Evolutionary conservation across 2,888 invertebrate genomes (phyloP).

Genomic region (Hypena proboscidalis): DNA sequence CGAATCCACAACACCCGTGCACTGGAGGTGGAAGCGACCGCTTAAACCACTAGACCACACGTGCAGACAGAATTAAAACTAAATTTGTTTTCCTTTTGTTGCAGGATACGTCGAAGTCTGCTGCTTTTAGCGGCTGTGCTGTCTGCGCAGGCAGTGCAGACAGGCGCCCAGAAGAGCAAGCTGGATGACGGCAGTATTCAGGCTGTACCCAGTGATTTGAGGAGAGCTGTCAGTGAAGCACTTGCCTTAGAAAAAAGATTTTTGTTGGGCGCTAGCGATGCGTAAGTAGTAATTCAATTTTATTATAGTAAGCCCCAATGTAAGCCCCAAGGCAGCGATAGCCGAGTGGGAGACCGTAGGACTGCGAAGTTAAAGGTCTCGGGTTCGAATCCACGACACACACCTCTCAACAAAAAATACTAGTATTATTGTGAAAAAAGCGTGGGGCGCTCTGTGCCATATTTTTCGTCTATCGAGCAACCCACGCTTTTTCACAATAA

Average conservation of each 20-base stretch:
- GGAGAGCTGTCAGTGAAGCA: slow-evolving; percentile 76
- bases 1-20: no score
- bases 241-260: slow-evolving; percentile 74
- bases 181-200: slow-evolving; percentile 65
- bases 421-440: no score
- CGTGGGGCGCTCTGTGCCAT: no score
- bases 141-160: slow-evolving; percentile 51
- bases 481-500: no score
- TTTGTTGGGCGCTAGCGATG: slow-evolving; percentile 67
- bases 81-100: slow-evolving; percentile 51
- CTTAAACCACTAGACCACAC: no score
- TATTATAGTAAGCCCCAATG: neutral
- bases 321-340: no score
- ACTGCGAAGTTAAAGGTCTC: no score
- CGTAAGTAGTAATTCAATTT: slow-evolving; percentile 58
- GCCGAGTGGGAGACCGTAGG: no score
- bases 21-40: no score
- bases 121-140: slow-evolving; percentile 62
- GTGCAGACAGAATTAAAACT: neutral
- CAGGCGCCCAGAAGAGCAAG: slow-evolving; percentile 64
- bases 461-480: no score
- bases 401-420: no score
- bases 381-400: no score
- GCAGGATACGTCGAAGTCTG: slow-evolving; percentile 69
- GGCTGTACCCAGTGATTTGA: slow-evolving; percentile 76